Evolutionary conservation across 2,797 vertebrate genomes (phyloP).

Genomic region (Trachurus trachurus): DNA sequence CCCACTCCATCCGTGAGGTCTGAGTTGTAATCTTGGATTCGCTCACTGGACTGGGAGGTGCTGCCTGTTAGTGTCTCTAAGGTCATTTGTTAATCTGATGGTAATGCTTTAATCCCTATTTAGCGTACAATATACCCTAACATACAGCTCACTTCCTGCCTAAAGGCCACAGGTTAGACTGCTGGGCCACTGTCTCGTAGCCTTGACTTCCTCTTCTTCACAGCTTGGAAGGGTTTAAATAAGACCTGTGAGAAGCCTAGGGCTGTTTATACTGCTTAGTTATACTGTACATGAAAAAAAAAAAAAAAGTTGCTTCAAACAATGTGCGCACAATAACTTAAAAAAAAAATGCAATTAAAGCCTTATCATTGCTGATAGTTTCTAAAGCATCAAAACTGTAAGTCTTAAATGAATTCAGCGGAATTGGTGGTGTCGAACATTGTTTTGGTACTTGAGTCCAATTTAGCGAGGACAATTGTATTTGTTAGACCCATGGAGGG

Average conservation of each 20-base stretch:
- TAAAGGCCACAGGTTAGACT: constrained; percentile 58
- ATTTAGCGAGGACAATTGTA: constrained; percentile 41
- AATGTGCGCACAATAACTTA: constrained; percentile 58
- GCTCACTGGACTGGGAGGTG: constrained; percentile 59
- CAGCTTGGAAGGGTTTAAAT: constrained; percentile 34
- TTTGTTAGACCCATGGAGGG: constrained; percentile 45
- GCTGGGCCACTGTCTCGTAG: constrained; percentile 42
- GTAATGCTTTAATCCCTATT: constrained; percentile 81
- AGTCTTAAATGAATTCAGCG: constrained; percentile 40
- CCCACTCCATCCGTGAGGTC: constrained; percentile 57
- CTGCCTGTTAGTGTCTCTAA: constrained; percentile 65
- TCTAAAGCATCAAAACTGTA: constrained; percentile 53
- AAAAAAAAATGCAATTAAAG: constrained; percentile 72
- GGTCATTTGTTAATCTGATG: constrained; percentile 78
- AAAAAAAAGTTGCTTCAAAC: constrained; percentile 52
- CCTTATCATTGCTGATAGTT: constrained; percentile 77
- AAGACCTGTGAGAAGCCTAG: constrained; percentile 28
- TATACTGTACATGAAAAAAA: constrained; percentile 33
- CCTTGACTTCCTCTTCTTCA: constrained; percentile 58
- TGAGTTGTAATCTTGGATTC: constrained; percentile 75
- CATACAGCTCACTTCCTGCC: constrained; percentile 70
- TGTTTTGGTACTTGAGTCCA: constrained; percentile 52
- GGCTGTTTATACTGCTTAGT: constrained; percentile 30
- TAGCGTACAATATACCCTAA: constrained; percentile 71
- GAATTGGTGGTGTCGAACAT: constrained; percentile 38